Evolutionary conservation across 2,113 vertebrate genomes (phyloP).

Genomic region (Podarcis cretensis): DNA sequence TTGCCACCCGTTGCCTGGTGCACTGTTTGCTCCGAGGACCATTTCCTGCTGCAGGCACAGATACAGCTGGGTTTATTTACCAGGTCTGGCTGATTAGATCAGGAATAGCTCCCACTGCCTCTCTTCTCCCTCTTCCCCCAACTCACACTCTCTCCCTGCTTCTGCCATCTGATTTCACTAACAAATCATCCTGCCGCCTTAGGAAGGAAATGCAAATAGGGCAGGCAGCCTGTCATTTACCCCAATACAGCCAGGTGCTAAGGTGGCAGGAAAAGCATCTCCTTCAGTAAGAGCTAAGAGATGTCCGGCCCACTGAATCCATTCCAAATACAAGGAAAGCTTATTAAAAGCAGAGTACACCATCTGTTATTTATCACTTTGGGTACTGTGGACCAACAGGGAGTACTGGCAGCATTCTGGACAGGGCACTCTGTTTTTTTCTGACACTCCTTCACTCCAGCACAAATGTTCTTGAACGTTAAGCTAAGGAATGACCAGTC

Average conservation of each 20-base stretch:
- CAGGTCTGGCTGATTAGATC: slow-evolving; percentile 70
- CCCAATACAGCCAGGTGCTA: neutral
- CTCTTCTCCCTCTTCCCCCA: neutral
- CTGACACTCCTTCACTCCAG: no score
- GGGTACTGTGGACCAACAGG: neutral
- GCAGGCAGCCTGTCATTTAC: neutral
- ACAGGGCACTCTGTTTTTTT: neutral
- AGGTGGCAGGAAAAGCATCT: neutral
- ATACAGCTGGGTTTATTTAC: slow-evolving; percentile 85
- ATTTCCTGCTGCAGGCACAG: slow-evolving; percentile 76
- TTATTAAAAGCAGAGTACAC: neutral
- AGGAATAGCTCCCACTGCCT: neutral
- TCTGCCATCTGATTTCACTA: slow-evolving; percentile 62
- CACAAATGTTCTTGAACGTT: neutral
- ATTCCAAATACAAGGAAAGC: neutral
- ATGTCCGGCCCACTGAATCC: neutral
- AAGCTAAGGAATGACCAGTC: neutral
- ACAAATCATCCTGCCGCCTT: slow-evolving; percentile 55
- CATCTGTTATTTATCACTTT: neutral
- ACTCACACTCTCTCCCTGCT: neutral
- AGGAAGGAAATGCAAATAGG: slow-evolving; percentile 37
- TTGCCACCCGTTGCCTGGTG: slow-evolving; percentile 70
- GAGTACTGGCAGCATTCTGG: neutral
- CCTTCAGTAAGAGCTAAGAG: neutral
- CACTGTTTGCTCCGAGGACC: slow-evolving; percentile 68